Percentiles rank a stretch among this genome's conserved stretches.
These are phyloP conservation scores for Perodicticus potto DNA, from an alignment of 2,797 vertebrate genomes.

Conservation along the genomic window DNA sequence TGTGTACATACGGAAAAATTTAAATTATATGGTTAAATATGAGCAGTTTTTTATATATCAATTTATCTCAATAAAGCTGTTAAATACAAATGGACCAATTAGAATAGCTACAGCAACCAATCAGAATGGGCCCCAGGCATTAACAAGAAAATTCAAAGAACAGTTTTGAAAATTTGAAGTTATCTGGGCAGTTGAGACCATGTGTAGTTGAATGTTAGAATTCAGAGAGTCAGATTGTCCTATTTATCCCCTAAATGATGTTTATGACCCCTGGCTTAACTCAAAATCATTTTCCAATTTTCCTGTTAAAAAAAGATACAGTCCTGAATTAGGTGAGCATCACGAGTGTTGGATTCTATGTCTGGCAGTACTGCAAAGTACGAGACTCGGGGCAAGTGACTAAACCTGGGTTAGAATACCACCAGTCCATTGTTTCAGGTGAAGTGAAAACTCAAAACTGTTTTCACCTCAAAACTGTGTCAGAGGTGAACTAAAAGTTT, in stretches of 20 bases:
- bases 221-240: neutral
- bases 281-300: neutral
- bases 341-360: conserved; percentile 16
- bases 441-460: no score
- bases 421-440: neutral
- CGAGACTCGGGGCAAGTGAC: neutral
- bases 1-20: neutral
- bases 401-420: neutral
- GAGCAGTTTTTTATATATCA: neutral
- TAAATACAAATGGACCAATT: neutral
- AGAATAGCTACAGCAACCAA: neutral
- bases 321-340: neutral
- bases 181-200: neutral
- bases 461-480: no score
- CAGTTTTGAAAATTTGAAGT: conserved; percentile 8
- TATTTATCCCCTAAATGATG: neutral
- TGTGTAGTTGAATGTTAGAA: neutral
- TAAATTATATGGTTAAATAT: neutral
- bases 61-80: conserved; percentile 13
- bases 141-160: neutral
- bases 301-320: neutral
- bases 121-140: conserved; percentile 11
- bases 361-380: neutral
- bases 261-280: conserved; percentile 44
- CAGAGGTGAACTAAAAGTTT: conserved; percentile 11